phyloP scores from a whole-genome alignment of 2,113 vertebrate genomes.

The Catagonus wagneri region DNA sequence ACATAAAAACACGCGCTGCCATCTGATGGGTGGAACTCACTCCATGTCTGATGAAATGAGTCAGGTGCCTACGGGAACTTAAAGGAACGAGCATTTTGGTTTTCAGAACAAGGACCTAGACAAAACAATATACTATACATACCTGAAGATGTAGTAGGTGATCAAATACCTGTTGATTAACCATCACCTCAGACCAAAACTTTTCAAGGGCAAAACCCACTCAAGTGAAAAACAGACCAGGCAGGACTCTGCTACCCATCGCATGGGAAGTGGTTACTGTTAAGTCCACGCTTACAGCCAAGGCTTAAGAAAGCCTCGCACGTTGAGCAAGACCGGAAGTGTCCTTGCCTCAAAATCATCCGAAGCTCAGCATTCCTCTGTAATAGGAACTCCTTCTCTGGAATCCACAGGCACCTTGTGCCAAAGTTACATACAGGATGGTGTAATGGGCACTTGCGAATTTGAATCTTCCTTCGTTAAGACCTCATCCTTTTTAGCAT shows the following conservation, averaged over 20 bases:
- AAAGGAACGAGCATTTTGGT: background rate
- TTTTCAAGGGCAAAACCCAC: constrained; percentile 35
- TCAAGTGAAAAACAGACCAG: background rate
- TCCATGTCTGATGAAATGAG: background rate
- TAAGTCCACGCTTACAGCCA: too few relatives aligned
- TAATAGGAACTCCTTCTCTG: background rate
- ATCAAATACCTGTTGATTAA: constrained; percentile 31
- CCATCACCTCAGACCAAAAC: constrained; percentile 5
- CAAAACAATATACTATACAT: background rate
- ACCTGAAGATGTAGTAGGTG: background rate
- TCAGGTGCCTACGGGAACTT: background rate
- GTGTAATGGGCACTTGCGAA: background rate
- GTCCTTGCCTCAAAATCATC: background rate
- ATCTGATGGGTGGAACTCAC: background rate
- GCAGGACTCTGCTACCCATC: background rate
- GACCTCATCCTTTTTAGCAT: background rate
- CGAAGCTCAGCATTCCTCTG: background rate
- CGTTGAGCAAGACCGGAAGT: background rate
- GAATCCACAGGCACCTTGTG: background rate
- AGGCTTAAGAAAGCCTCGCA: background rate
- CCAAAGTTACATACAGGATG: background rate
- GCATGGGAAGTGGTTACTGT: background rate
- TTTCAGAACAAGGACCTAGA: background rate
- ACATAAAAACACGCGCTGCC: background rate
- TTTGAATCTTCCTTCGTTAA: background rate